Evolutionary conservation across 2,888 invertebrate species (phyloP).

Genomic region (Schizotus pectinicornis): DNA sequence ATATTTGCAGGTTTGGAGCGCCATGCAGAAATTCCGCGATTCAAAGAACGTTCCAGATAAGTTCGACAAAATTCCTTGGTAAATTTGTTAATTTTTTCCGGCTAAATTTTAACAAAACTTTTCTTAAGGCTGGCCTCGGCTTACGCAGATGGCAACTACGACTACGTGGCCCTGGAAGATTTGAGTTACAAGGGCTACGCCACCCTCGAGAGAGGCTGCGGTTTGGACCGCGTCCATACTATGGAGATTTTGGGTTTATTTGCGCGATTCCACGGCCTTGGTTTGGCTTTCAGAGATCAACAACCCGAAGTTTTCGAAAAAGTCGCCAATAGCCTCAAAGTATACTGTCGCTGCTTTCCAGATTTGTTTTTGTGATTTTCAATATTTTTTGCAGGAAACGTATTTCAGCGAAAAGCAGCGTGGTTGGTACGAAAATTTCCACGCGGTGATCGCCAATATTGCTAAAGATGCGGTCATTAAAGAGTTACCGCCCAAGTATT

Average conservation of each 20-base stretch:
- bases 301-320: conserved; percentile 49
- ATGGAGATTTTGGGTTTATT: conserved; percentile 52
- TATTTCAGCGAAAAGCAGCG: conserved; percentile 64
- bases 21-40: conserved; percentile 55
- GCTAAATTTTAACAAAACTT: conserved; percentile 44
- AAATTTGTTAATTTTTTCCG: conserved; percentile 15
- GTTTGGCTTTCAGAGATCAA: conserved; percentile 58
- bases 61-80: conserved; percentile 29
- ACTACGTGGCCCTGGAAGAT: conserved; percentile 58
- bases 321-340: conserved; percentile 31
- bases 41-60: conserved; percentile 41
- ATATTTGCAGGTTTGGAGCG: conserved; percentile 56
- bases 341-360: neutral
- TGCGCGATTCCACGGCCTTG: conserved; percentile 59
- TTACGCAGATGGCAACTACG: conserved; percentile 55
- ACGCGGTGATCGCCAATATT: conserved; percentile 59
- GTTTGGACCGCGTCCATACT: conserved; percentile 49
- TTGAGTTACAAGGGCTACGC: conserved; percentile 52
- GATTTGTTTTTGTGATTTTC: neutral
- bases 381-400: conserved; percentile 57
- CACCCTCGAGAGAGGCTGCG: conserved; percentile 46
- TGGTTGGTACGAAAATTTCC: conserved; percentile 66
- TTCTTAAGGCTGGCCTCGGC: conserved; percentile 49
- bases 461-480: conserved; percentile 69
- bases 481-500: conserved; percentile 56